These are phyloP conservation scores for Apeira syringaria DNA, from an alignment of 2,888 invertebrate species.

Conservation along the genomic window DNA sequence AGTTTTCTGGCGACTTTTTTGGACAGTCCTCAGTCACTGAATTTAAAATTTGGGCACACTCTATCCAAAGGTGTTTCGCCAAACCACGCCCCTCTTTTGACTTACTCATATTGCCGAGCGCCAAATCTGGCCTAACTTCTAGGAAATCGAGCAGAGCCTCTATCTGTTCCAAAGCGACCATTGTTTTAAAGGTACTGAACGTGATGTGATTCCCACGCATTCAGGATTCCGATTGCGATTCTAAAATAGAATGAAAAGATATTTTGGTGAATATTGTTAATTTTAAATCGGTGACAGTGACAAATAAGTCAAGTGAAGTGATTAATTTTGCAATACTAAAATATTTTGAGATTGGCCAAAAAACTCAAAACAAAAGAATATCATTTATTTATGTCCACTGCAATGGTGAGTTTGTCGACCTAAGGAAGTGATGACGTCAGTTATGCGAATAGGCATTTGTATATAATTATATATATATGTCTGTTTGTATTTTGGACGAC, in stretches of 20 bases:
- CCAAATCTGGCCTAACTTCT: background rate
- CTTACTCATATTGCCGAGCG: background rate
- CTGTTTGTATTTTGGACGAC: too few species aligned
- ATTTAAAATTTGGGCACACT: background rate
- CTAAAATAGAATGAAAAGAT: background rate
- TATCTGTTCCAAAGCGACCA: background rate
- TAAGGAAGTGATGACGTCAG: too few species aligned
- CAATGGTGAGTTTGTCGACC: too few species aligned
- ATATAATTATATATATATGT: too few species aligned
- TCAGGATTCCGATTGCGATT: background rate
- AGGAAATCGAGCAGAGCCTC: background rate
- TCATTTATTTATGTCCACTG: too few species aligned
- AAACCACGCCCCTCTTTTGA: background rate
- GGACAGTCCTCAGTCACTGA: background rate
- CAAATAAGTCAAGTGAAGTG: too few species aligned
- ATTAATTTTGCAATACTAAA: too few species aligned
- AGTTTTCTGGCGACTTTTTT: background rate
- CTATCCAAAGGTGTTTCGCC: background rate
- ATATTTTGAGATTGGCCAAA: too few species aligned
- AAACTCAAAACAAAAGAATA: too few species aligned
- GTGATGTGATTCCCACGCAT: background rate
- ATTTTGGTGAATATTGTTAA: too few species aligned
- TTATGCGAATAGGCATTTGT: too few species aligned
- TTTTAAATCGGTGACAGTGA: too few species aligned
- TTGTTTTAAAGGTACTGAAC: background rate